phyloP scores from a whole-genome alignment of 2,888 invertebrate genomes.

The Quadroppia sp. region DNA sequence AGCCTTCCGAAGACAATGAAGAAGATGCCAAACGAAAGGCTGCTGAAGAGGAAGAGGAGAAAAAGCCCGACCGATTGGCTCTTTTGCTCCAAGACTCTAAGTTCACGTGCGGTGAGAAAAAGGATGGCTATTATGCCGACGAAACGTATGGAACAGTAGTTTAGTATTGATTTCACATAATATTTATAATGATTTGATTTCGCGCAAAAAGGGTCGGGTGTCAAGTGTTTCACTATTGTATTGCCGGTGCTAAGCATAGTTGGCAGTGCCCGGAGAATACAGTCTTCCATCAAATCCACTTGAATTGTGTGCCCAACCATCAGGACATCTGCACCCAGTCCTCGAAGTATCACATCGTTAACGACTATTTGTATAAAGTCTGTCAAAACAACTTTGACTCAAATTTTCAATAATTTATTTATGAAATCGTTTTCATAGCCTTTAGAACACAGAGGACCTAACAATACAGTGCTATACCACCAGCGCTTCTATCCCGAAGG shows the following conservation, averaged over 20 bases:
- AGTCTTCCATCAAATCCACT: slow-evolving; percentile 80
- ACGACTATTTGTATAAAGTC: slow-evolving; percentile 84
- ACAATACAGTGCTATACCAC: slow-evolving; percentile 51
- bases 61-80: slow-evolving; percentile 77
- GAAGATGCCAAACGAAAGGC: slow-evolving; percentile 24
- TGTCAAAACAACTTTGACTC: slow-evolving; percentile 9
- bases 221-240: slow-evolving; percentile 90
- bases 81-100: slow-evolving; percentile 74
- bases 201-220: slow-evolving; percentile 64
- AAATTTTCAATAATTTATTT: background rate
- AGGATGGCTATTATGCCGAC: slow-evolving; percentile 86
- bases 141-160: slow-evolving; percentile 58
- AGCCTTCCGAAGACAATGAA: background rate
- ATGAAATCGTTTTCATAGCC: slow-evolving; percentile 16
- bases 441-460: slow-evolving; percentile 48
- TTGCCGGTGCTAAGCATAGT: slow-evolving; percentile 64
- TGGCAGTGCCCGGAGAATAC: slow-evolving; percentile 92
- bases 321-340: slow-evolving; percentile 84
- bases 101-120: slow-evolving; percentile 72
- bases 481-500: slow-evolving; percentile 51
- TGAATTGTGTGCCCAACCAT: slow-evolving; percentile 88
- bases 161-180: background rate
- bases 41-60: slow-evolving; percentile 65
- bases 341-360: slow-evolving; percentile 83
- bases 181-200: background rate